Evolutionary conservation across 1,140 invertebrate species (phyloP), one percentile per base, ranked within the genome.

Genomic region (Agrypnia vestita): DNA sequence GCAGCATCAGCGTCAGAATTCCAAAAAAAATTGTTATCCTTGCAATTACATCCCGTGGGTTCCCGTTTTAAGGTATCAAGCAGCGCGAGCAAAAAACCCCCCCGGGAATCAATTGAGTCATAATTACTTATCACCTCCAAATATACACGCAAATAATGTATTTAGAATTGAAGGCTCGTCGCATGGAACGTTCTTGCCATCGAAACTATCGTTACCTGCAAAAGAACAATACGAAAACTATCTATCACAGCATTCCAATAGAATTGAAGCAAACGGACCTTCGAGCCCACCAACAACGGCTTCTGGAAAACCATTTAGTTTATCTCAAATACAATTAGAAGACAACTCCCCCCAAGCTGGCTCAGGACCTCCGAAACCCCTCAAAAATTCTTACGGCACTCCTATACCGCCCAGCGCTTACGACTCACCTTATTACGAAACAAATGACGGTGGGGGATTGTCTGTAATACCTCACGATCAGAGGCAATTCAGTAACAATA

Each of bases 41-140:
- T 96, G 95, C 84, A 95, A 96, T 86, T 91, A 92, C 82, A 90
- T 92, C 80, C 94, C 95, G 73, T 96, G 95, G 95, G 91, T 94
- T 80, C 95, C 95, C 4, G 92, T 96, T 82, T 87, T 90, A 59
- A 87, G 85, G 85, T 89, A 89, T 83, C 86, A 88, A 19, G 46
- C 87, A 87, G 79, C 87, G 86, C 67, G 86, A 84, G 86, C 86
- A 81, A 79, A 81, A 83, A 78, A 84, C 82, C 83, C 82, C 76
- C 77, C 84, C 80, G 77, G 19, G 83, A 49, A 76, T 83, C 81
- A 80, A 83, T n/a, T 84, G 83, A 69, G 11, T 71, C 62, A 78
- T 17, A 51, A 47, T 10, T 49, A 67, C 13, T 13, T 35, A 51
- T 15, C 62, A 3, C 35, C 21, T n/a, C 17, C 51, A 19, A 25